Percentiles rank a stretch among this genome's conserved stretches.
phyloP scores from a whole-genome alignment of 2,113 vertebrate genomes.

The Elephas maximus region DNA sequence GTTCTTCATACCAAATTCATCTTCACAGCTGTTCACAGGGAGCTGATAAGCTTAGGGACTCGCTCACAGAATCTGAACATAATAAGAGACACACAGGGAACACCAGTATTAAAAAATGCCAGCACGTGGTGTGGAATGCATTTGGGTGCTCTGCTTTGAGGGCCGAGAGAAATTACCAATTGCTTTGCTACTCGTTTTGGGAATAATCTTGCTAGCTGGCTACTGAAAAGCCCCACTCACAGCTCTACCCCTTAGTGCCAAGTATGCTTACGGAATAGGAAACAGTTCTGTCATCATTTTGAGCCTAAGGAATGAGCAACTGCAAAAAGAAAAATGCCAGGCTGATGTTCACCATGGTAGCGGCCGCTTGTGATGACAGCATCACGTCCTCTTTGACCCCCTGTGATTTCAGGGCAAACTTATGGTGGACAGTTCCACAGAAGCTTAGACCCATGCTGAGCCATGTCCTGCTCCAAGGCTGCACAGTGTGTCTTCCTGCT shows the following conservation, averaged over 20 bases:
- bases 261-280: neutral
- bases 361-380: neutral
- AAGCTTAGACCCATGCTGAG: neutral
- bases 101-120: neutral
- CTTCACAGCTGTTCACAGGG: neutral
- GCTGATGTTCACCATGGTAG: neutral
- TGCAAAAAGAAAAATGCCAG: neutral
- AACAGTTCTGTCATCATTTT: neutral
- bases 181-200: neutral
- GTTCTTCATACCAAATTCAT: neutral
- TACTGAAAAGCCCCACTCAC: neutral
- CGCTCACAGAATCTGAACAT: neutral
- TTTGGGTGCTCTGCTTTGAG: neutral
- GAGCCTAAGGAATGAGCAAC: neutral
- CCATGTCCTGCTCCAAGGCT: neutral
- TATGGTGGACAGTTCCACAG: neutral
- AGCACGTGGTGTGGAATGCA: no score
- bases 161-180: neutral
- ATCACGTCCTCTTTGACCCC: neutral
- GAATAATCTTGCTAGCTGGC: neutral
- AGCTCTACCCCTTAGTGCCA: neutral
- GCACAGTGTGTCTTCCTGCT: neutral
- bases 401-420: neutral
- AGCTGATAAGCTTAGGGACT: neutral
- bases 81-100: neutral